Base-by-base conservation (phyloP, 53 echinoderm and acorn worm genomes). In the Henricia sp. region DNA sequence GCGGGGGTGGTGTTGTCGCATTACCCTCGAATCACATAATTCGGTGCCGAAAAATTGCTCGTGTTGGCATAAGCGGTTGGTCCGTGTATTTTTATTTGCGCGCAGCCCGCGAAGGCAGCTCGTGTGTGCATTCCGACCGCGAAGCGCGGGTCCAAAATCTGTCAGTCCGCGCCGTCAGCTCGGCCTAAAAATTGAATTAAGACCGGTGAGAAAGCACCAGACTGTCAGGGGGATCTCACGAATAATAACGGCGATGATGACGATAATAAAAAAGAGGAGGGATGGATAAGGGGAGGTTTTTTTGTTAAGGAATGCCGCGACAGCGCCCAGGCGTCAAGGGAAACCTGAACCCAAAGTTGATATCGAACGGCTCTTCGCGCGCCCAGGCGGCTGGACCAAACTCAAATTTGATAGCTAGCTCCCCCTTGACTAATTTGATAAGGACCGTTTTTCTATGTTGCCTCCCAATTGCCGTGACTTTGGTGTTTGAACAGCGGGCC, bases 391-490 rank as follows among this genome's bases (percentile, higher is more conserved):
- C 78, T 62, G 63, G 48, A 63, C 58, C 52, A 62, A 80, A 80
- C 80, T 80, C 80, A 80, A 80, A 80, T 80, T 80, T 80, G 80
- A 80, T 80, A 80, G 80, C 64, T 64, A 62, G 20, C 80, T 46
- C 46, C 80, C 64, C 80, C 46, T 39, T n/a, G 46, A 63, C 80
- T 80, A 80, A 80, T 80, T 80, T 63, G 63, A 80, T 80, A 60
- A 80, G 80, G 37, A 30, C 40, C 80, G 63, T 80, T 80, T 70
- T 73, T n/a, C n/a, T 80, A 64, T 80, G 80, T 80, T 80, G 64
- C 34, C 64, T 80, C 63, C 80, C 48, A 43, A 64, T 80, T 80
- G 80, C 80, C 63, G 80, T 80, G 80, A 80, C 80, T 80, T 80
- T 35, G 80, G 63, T 80, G 80, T 80, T 80, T 80, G 48, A 80